phyloP scores from a whole-genome alignment of 2,797 vertebrate species.

The Syngnathus rostellatus region DNA sequence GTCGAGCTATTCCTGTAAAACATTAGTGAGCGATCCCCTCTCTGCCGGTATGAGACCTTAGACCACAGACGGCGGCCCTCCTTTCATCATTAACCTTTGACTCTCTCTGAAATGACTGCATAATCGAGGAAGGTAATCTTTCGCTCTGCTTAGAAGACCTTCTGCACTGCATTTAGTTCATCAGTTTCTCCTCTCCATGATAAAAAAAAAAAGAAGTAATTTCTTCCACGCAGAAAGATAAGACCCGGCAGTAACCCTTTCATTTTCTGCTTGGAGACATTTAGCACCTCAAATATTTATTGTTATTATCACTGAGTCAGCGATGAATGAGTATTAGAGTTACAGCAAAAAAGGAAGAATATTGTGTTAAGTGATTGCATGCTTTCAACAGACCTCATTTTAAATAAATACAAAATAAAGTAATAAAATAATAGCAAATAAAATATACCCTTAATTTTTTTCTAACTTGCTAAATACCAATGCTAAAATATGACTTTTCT shows the following conservation, averaged over 20 bases:
- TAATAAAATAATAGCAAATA: no score
- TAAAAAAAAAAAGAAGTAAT: conserved; percentile 52
- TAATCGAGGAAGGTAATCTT: conserved; percentile 61
- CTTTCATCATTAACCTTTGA: conserved; percentile 71
- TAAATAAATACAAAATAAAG: background rate
- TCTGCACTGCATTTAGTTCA: conserved; percentile 59
- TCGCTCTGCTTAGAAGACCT: conserved; percentile 56
- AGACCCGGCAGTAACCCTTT: conserved; percentile 38
- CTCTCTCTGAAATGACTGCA: conserved; percentile 63
- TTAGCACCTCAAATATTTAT: conserved; percentile 36
- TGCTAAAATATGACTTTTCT: no score
- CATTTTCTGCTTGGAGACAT: conserved; percentile 44
- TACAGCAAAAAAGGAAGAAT: background rate
- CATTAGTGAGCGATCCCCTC: conserved; percentile 41
- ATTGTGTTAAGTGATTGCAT: background rate
- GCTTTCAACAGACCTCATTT: background rate
- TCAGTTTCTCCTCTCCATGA: conserved; percentile 43
- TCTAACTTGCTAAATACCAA: no score
- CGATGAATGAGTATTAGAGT: background rate
- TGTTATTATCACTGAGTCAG: conserved; percentile 4
- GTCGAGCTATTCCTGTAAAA: conserved; percentile 37
- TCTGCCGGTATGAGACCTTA: conserved; percentile 44
- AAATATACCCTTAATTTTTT: no score
- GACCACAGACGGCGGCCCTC: conserved; percentile 39
- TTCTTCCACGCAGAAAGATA: conserved; percentile 53